Conservation (phyloP, 2,113 vertebrate species). For the Marmota monax region DNA sequence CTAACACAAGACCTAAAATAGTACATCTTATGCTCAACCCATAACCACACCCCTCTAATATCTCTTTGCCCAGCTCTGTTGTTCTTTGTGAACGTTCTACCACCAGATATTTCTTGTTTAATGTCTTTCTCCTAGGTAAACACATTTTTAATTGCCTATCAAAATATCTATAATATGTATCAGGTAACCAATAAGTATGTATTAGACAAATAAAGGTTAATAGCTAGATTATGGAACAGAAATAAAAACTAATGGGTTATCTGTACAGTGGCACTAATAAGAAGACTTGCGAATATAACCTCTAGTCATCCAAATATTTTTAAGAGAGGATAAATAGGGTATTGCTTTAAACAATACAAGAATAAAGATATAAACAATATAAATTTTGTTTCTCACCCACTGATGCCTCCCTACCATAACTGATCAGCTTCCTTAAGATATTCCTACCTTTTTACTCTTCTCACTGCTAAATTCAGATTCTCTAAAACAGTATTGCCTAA, state of each 20-base stretch:
- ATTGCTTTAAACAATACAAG: background rate
- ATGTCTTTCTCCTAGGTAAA: background rate
- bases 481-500: background rate
- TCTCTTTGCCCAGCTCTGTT: background rate
- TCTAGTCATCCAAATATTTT: background rate
- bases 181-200: slow-evolving; percentile 4
- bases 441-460: background rate
- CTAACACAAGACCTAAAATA: background rate
- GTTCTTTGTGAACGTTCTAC: background rate
- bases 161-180: background rate
- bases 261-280: background rate
- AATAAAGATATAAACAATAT: background rate
- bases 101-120: background rate
- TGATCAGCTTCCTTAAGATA: background rate
- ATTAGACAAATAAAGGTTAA: slow-evolving; percentile 11
- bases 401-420: background rate
- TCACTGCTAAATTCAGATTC: slow-evolving; percentile 4
- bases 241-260: background rate
- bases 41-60: background rate
- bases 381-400: background rate
- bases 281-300: background rate
- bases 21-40: background rate
- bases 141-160: background rate
- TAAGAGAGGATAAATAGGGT: background rate
- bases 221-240: background rate